A percentile compares a stretch with the other conserved stretches of the same genome.
These are phyloP conservation scores for Hypotaenidia okinawae DNA, from an alignment of 2,797 vertebrate genomes.

Conservation along the genomic window DNA sequence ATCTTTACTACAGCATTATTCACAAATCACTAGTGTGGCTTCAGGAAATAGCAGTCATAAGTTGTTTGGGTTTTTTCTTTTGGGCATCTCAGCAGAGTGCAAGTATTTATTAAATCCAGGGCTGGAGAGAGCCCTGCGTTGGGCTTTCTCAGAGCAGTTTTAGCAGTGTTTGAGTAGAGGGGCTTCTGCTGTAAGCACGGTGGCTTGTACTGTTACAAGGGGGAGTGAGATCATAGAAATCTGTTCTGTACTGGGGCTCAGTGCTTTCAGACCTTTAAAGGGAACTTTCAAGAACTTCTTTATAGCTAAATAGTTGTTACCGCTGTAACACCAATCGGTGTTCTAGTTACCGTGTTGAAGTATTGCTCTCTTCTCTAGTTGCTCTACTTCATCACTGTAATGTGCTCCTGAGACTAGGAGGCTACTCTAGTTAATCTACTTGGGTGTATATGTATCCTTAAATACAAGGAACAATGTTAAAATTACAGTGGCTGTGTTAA, in stretches of 20 bases:
- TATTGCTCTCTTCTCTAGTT: neutral
- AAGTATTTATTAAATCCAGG: neutral
- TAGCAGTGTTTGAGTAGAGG: neutral
- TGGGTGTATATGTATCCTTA: neutral
- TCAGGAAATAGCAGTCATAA: neutral
- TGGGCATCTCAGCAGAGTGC: neutral
- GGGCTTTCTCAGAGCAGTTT: neutral
- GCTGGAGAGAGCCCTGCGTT: neutral
- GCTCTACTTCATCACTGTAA: neutral
- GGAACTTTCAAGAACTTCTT: neutral
- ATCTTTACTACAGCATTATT: neutral
- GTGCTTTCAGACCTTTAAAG: neutral
- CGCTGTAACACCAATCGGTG: neutral
- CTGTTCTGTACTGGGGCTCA: fast-evolving
- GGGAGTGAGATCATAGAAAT: neutral
- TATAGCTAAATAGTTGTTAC: neutral
- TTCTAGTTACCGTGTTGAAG: neutral
- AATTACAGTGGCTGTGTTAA: neutral
- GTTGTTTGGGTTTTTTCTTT: neutral
- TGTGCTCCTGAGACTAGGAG: neutral
- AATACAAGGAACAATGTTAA: neutral
- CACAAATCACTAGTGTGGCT: neutral
- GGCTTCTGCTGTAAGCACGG: neutral
- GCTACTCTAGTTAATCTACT: neutral
- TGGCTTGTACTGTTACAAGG: neutral